Evolutionary conservation across 1,140 invertebrate species (phyloP).

Genomic region (Danaus plexippus): DNA sequence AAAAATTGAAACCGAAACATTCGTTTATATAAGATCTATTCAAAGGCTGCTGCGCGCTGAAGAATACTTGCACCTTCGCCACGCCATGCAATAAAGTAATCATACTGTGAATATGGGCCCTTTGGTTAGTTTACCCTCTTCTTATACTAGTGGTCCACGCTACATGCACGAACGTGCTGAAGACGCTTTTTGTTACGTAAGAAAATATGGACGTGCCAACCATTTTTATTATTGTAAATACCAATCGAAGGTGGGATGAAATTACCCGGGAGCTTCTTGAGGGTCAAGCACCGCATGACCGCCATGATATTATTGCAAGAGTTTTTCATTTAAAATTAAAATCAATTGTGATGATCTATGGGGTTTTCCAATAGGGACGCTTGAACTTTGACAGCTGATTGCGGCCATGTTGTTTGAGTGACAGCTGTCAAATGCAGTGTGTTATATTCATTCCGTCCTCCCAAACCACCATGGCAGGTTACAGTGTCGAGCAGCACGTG

Average conservation of each 20-base stretch:
- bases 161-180: conserved; percentile 13
- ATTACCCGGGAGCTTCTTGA: conserved; percentile 1
- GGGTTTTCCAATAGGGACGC: too few relatives aligned
- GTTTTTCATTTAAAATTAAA: conserved; percentile 25
- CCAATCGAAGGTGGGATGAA: conserved; percentile 17
- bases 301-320: conserved; percentile 11
- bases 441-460: too few relatives aligned
- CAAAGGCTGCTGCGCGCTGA: conserved; percentile 5
- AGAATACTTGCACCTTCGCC: conserved; percentile 3
- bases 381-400: too few relatives aligned
- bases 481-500: too few relatives aligned
- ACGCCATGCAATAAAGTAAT: not conserved
- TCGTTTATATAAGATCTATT: conserved; percentile 1
- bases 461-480: too few relatives aligned
- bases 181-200: conserved; percentile 12
- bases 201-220: conserved; percentile 7
- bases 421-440: too few relatives aligned
- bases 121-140: conserved; percentile 8
- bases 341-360: conserved; percentile 1
- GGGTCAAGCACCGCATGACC: too few relatives aligned
- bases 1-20: conserved; percentile 5
- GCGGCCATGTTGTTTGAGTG: too few relatives aligned
- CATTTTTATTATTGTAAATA: conserved; percentile 17
- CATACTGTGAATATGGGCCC: not conserved
- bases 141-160: conserved; percentile 10